Percentiles rank a stretch among this genome's conserved stretches.
phyloP scores from a whole-genome alignment of 2,888 invertebrate genomes.

The Ashinkailepas kermadecensis region DNA sequence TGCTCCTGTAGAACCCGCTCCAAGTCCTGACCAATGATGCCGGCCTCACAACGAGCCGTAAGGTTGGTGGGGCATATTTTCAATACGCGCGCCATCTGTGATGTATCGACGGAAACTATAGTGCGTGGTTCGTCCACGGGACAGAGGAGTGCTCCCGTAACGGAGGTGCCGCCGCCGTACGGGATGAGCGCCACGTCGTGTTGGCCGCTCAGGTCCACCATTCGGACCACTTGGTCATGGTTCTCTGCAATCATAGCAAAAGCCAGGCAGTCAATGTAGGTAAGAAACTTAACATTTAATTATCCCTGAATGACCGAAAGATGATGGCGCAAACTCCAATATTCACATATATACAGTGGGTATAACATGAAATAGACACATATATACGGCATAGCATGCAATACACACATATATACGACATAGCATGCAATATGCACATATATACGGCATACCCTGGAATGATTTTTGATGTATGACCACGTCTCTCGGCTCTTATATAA shows the following conservation, averaged over 20 bases:
- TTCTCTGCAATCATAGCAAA: conserved; percentile 40
- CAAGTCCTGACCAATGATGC: conserved; percentile 89
- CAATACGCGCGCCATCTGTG: conserved; percentile 62
- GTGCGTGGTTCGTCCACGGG: conserved; percentile 67
- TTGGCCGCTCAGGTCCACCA: conserved; percentile 67
- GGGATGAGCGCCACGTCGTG: conserved; percentile 78
- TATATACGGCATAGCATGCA: no score
- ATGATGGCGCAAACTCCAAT: no score
- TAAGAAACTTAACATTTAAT: no score
- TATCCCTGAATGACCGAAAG: no score
- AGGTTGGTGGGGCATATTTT: conserved; percentile 49
- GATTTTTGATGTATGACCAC: no score
- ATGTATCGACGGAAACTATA: conserved; percentile 85
- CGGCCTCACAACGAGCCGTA: conserved; percentile 74
- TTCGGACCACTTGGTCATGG: conserved; percentile 73
- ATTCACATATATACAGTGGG: no score
- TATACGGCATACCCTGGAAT: no score
- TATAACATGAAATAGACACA: no score
- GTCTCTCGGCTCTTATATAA: no score
- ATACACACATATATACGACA: no score
- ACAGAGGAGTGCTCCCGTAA: conserved; percentile 78
- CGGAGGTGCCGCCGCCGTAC: conserved; percentile 90
- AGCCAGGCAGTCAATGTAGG: no score
- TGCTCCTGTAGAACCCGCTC: conserved; percentile 70
- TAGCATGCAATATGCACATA: no score